Evolutionary conservation across 2,888 invertebrate genomes (phyloP).

Genomic region (Mythimna loreyi): DNA sequence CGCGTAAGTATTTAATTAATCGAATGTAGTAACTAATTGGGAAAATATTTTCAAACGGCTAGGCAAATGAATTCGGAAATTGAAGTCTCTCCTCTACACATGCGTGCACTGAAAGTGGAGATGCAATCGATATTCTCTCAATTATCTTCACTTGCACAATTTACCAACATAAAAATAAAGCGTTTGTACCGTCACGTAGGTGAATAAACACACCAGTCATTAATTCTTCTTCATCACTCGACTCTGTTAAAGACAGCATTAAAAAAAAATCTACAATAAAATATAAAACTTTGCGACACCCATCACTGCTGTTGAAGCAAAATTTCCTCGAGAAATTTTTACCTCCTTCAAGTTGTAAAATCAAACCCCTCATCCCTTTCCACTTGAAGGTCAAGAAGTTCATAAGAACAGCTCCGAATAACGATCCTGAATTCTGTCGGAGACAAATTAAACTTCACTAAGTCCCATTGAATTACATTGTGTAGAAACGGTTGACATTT

Average conservation of each 20-base stretch:
- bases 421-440: conserved; percentile 53
- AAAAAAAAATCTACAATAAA: background rate
- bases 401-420: conserved; percentile 57
- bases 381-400: conserved; percentile 44
- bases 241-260: too few relatives aligned
- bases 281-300: background rate
- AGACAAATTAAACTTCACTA: conserved; percentile 71
- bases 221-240: too few relatives aligned
- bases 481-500: conserved; percentile 66
- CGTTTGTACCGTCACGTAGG: too few relatives aligned
- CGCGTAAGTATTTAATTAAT: conserved; percentile 35
- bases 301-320: conserved; percentile 11
- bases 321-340: conserved; percentile 3
- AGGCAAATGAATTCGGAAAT: background rate
- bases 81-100: background rate
- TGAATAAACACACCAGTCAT: background rate
- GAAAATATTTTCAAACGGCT: background rate
- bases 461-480: conserved; percentile 75
- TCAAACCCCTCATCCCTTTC: conserved; percentile 32
- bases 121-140: background rate
- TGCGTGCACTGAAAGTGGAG: background rate
- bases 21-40: conserved; percentile 15
- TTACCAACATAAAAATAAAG: too few relatives aligned
- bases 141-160: too few relatives aligned
- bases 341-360: conserved; percentile 10